Evolutionary conservation across 2,888 invertebrate species (phyloP).

Genomic region (Dromius quadrimaculatus): DNA sequence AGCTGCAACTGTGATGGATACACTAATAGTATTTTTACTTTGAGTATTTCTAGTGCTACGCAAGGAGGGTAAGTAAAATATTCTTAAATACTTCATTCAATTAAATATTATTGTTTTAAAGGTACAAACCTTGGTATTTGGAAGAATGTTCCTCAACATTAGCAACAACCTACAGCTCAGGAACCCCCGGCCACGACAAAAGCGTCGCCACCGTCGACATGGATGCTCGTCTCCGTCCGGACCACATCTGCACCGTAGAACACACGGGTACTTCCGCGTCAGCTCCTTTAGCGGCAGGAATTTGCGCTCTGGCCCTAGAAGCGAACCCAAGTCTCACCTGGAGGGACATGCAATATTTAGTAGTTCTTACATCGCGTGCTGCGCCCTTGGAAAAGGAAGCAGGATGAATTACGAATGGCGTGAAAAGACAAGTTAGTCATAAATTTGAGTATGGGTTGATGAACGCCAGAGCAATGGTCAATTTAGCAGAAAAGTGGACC

Average conservation of each 20-base stretch:
- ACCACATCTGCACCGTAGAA: slow-evolving; percentile 92
- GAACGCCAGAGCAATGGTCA: slow-evolving; percentile 96
- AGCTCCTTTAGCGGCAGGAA: slow-evolving; percentile 94
- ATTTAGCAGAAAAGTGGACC: slow-evolving; percentile 92
- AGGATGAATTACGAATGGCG: slow-evolving; percentile 95
- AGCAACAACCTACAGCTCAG: slow-evolving; percentile 97
- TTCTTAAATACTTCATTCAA: slow-evolving; percentile 19
- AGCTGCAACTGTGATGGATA: slow-evolving; percentile 99
- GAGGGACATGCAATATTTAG: slow-evolving; percentile 98
- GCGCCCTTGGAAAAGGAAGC: slow-evolving; percentile 90
- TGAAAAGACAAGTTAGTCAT: slow-evolving; percentile 93
- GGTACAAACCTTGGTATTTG: slow-evolving; percentile 97
- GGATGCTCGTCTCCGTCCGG: slow-evolving; percentile 87
- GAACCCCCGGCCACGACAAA: slow-evolving; percentile 92
- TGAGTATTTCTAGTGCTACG: slow-evolving; percentile 98
- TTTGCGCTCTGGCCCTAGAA: slow-evolving; percentile 92
- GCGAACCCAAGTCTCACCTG: slow-evolving; percentile 95
- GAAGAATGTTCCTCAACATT: slow-evolving; percentile 99
- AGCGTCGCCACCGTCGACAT: slow-evolving; percentile 94
- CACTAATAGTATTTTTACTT: slow-evolving; percentile 98
- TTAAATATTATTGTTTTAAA: slow-evolving; percentile 59
- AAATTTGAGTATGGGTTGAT: slow-evolving; percentile 99
- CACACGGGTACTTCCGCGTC: slow-evolving; percentile 95
- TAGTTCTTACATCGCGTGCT: slow-evolving; percentile 90
- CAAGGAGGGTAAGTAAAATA: slow-evolving; percentile 80